phyloP scores from a whole-genome alignment of 35 echinoderm and acorn worm species.

The Heliocidaris erythrogramma region DNA sequence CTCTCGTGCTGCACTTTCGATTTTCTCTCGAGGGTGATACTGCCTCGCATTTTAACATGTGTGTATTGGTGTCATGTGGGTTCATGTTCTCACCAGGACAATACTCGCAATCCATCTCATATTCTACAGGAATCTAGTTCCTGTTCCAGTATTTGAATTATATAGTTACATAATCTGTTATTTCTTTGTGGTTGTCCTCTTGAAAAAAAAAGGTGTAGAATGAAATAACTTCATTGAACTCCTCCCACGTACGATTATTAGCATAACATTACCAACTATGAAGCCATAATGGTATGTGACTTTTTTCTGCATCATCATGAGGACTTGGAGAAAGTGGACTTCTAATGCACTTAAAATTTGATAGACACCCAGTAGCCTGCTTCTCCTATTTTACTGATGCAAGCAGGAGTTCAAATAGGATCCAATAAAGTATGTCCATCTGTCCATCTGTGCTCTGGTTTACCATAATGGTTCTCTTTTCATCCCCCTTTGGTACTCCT shows the following conservation, averaged over 20 bases:
- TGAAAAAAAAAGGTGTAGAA: not conserved
- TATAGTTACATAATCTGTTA: not conserved
- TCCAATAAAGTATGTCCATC: not conserved
- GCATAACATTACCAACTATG: too few species aligned
- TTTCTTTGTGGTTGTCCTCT: not conserved
- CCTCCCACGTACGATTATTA: not conserved
- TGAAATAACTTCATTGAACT: not conserved
- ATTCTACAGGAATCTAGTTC: not conserved
- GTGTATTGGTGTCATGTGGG: not conserved
- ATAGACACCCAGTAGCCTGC: not conserved
- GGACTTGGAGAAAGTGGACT: not conserved
- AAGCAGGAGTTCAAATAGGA: not conserved
- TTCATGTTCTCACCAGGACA: not conserved
- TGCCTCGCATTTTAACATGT: not conserved
- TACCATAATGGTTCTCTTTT: not conserved
- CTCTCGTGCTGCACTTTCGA: slow-evolving; percentile 1
- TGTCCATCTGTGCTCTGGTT: not conserved
- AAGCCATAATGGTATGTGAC: not conserved
- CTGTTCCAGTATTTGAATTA: not conserved
- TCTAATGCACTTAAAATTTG: not conserved
- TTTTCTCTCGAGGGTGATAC: slow-evolving; percentile 1
- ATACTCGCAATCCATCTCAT: not conserved
- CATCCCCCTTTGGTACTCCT: not conserved
- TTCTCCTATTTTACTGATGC: not conserved
- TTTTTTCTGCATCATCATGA: not conserved